Percentiles rank a stretch among this genome's conserved stretches.
phyloP scores from a whole-genome alignment of 2,888 invertebrate genomes.

The Leptinotarsa rubiginosa region DNA sequence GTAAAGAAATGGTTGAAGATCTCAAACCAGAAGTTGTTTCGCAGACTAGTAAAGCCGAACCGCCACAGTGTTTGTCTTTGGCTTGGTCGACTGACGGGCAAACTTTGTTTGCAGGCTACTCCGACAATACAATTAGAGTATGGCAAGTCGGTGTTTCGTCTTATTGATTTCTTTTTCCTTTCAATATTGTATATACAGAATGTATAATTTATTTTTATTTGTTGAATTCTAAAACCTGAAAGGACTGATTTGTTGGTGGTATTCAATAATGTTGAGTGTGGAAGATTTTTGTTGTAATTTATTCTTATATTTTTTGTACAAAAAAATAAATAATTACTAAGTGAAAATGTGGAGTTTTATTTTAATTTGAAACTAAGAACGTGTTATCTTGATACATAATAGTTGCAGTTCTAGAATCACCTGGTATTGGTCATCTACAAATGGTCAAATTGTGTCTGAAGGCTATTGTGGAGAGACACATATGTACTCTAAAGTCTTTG shows the following conservation, averaged over 20 bases:
- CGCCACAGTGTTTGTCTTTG: constrained; percentile 95
- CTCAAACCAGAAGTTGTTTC: constrained; percentile 93
- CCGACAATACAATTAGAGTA: constrained; percentile 97
- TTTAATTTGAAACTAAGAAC: too few relatives aligned
- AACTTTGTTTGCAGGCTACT: constrained; percentile 98
- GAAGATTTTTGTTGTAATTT: too few relatives aligned
- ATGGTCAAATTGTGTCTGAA: too few relatives aligned
- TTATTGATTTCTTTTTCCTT: constrained; percentile 62
- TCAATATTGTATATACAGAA: constrained; percentile 1
- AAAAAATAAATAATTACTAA: too few relatives aligned
- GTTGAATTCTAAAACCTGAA: background rate
- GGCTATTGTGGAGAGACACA: too few relatives aligned
- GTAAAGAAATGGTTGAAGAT: constrained; percentile 99
- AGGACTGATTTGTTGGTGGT: background rate
- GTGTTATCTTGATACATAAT: too few relatives aligned
- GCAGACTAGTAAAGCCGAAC: constrained; percentile 84
- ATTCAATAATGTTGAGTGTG: too few relatives aligned
- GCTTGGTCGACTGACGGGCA: constrained; percentile 99
- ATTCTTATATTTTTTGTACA: too few relatives aligned
- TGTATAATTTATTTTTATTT: background rate
- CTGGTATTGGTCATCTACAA: too few relatives aligned
- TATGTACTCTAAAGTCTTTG: too few relatives aligned
- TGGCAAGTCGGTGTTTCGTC: constrained; percentile 96
- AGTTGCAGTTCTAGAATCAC: too few relatives aligned
- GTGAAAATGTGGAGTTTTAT: too few relatives aligned